A percentile compares a stretch with the other conserved stretches of the same genome.
Evolutionary conservation across 2,888 invertebrate genomes (phyloP).

Genomic region (Hyposoter dolosus): DNA sequence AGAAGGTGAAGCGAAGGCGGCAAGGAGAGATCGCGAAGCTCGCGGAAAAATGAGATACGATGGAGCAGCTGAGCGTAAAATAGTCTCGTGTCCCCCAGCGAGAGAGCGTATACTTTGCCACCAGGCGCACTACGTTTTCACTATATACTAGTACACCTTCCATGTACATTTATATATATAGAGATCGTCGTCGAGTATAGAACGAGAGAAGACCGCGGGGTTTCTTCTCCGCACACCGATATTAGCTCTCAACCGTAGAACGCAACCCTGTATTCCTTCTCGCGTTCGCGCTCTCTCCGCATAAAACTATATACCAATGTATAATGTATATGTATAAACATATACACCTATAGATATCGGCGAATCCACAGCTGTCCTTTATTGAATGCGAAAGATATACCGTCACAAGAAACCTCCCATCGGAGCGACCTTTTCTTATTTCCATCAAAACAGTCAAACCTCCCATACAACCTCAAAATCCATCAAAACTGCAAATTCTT

Average conservation of each 20-base stretch:
- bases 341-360: conserved; percentile 33
- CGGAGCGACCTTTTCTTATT: conserved; percentile 27
- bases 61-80: conserved; percentile 83
- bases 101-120: conserved; percentile 65
- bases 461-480: conserved; percentile 4
- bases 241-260: conserved; percentile 67
- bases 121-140: conserved; percentile 59
- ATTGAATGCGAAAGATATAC: conserved; percentile 71
- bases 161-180: conserved; percentile 2
- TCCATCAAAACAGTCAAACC: conserved; percentile 29
- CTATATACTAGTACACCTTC: conserved; percentile 25
- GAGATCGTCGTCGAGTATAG: conserved; percentile 1
- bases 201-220: conserved; percentile 46
- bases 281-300: conserved; percentile 57
- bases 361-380: conserved; percentile 67
- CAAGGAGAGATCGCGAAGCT: conserved; percentile 72
- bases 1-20: conserved; percentile 56
- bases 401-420: conserved; percentile 49
- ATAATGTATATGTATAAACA: conserved; percentile 33
- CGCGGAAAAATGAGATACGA: conserved; percentile 82
- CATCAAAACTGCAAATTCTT: neutral
- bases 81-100: conserved; percentile 76
- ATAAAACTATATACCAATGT: conserved; percentile 52
- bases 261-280: conserved; percentile 56
- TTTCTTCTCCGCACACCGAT: conserved; percentile 64